phyloP scores from a whole-genome alignment of 2,797 vertebrate species.

The Smutsia temminckii region DNA sequence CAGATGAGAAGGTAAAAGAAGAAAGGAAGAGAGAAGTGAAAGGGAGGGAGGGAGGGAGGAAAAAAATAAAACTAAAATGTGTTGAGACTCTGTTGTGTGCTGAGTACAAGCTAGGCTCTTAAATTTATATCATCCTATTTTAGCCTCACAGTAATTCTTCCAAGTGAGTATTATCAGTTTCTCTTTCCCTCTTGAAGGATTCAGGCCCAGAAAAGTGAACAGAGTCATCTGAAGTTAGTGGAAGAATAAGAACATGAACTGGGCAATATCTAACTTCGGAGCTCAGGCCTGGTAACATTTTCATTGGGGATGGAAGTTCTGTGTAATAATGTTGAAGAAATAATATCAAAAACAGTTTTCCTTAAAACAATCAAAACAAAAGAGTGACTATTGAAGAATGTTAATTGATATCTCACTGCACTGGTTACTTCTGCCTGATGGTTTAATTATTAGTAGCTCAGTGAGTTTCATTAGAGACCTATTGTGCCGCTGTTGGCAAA shows the following conservation, averaged over 20 bases:
- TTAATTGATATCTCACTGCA: constrained; percentile 81
- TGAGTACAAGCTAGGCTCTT: not conserved
- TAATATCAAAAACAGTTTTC: constrained; percentile 61
- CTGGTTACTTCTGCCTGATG: constrained; percentile 83
- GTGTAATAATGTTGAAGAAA: constrained; percentile 38
- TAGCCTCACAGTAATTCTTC: not conserved
- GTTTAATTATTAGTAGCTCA: constrained; percentile 86
- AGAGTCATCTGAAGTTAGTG: not conserved
- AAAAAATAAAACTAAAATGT: not conserved
- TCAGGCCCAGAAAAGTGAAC: not conserved
- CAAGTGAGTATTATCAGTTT: not conserved
- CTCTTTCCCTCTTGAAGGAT: not conserved
- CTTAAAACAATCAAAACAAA: constrained; percentile 72
- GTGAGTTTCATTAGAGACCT: constrained; percentile 87
- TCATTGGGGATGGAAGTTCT: not conserved
- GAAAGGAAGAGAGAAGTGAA: not conserved
- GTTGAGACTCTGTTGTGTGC: not conserved
- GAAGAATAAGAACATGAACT: not conserved
- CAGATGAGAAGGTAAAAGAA: not conserved
- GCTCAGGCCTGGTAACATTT: not conserved
- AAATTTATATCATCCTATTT: not conserved
- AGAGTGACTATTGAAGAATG: constrained; percentile 77
- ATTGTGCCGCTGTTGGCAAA: constrained; percentile 89
- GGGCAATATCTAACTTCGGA: not conserved
- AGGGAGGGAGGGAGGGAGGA: not conserved